Percentiles rank a stretch among this genome's conserved stretches.
These are phyloP conservation scores for Pogonus chalceus DNA, from an alignment of 1,140 invertebrate species.

Conservation along the genomic window DNA sequence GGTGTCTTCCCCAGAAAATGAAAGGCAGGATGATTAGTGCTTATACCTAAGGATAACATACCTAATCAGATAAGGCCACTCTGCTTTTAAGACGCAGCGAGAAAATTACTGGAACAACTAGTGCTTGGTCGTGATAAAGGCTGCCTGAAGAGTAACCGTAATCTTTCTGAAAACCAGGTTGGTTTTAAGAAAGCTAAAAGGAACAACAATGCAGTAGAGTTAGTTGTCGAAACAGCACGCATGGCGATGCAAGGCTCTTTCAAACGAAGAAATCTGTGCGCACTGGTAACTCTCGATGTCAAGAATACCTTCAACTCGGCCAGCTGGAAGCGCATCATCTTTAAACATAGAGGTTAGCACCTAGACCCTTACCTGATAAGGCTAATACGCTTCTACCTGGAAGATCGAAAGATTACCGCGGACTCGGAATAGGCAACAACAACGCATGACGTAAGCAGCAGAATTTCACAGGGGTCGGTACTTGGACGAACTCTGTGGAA, in stretches of 20 bases:
- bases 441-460: constrained; percentile 11
- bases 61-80: no score
- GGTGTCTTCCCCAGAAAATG: no score
- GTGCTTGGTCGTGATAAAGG: no score
- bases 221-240: not conserved
- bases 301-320: constrained; percentile 16
- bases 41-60: no score
- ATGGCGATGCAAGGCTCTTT: not conserved
- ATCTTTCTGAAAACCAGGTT: constrained; percentile 20
- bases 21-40: no score
- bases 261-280: not conserved
- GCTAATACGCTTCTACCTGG: not conserved
- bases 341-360: constrained; percentile 1
- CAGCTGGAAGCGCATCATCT: constrained; percentile 14
- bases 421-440: not conserved
- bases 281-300: constrained; percentile 12
- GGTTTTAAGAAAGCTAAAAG: constrained; percentile 21
- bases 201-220: constrained; percentile 21
- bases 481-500: constrained; percentile 21
- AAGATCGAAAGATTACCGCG: not conserved
- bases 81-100: no score
- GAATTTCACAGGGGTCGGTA: constrained; percentile 25
- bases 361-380: not conserved
- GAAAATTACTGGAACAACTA: no score
- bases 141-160: no score